phyloP scores from a whole-genome alignment of 2,113 vertebrate species.

The Ailuropoda melanoleuca region DNA sequence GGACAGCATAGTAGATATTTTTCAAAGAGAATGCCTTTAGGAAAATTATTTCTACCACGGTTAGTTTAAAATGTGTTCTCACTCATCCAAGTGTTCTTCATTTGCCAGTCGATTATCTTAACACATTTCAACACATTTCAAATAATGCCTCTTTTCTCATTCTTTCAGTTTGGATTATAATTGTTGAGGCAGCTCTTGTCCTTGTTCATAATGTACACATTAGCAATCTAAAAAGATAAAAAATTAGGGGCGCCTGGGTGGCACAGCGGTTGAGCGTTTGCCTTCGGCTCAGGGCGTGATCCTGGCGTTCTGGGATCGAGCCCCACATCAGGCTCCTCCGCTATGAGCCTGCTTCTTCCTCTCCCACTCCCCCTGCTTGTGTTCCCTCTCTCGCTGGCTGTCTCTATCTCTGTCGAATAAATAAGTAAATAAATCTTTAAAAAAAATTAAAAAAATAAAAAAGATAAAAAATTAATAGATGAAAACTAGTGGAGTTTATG shows the following conservation, averaged over 20 bases:
- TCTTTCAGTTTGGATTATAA: not conserved
- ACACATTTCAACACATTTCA: not conserved
- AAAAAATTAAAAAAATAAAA: not conserved
- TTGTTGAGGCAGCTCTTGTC: not conserved
- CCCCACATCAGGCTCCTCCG: no score
- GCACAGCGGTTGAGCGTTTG: no score
- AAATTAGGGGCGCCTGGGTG: no score
- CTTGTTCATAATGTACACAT: not conserved
- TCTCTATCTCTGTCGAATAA: no score
- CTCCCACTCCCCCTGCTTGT: no score
- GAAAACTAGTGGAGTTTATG: not conserved
- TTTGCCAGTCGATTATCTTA: not conserved
- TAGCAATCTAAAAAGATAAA: not conserved
- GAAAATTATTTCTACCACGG: not conserved
- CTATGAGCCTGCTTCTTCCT: no score
- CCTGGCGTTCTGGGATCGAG: no score
- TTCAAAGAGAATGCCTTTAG: not conserved
- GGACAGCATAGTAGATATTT: not conserved
- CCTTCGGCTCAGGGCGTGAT: no score
- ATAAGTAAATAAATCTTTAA: no score
- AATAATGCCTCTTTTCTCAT: not conserved
- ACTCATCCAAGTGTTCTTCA: not conserved
- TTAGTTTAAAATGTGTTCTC: not conserved
- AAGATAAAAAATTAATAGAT: not conserved
- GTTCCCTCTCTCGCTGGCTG: no score